A percentile compares a stretch with the other conserved stretches of the same genome.
Conservation (phyloP, 2,113 vertebrate genomes). For the Malaclemys terrapin region DNA sequence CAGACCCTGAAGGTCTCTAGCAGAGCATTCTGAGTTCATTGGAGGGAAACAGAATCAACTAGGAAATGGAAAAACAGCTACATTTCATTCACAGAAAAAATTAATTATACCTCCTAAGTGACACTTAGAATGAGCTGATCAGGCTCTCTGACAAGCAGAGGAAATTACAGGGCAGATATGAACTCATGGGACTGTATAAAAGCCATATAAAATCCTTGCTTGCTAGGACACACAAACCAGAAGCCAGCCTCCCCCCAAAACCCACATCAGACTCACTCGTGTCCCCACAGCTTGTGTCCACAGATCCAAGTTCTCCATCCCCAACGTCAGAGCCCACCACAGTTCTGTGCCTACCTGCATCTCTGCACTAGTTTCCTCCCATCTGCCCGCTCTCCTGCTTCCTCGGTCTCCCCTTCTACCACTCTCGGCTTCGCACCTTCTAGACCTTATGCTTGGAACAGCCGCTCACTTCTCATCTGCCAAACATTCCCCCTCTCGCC, state of each 20-base stretch:
- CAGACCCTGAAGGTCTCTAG: background rate
- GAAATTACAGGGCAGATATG: constrained; percentile 19
- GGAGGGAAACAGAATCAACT: constrained; percentile 64
- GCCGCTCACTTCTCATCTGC: rapidly evolving
- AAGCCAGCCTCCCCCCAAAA: background rate
- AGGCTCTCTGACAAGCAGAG: background rate
- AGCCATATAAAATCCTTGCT: rapidly evolving
- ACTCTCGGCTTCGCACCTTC: background rate
- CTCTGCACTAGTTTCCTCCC: background rate
- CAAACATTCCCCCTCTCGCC: background rate
- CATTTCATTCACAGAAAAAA: constrained; percentile 42
- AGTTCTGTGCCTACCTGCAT: background rate
- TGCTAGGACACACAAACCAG: rapidly evolving
- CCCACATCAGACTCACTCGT: rapidly evolving
- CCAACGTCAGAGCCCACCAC: rapidly evolving
- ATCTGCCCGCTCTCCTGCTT: background rate
- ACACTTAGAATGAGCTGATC: constrained; percentile 25
- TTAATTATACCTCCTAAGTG: background rate
- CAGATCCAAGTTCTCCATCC: background rate
- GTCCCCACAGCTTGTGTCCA: rapidly evolving
- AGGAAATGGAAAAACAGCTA: constrained; percentile 74
- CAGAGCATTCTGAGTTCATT: background rate
- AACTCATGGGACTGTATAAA: rapidly evolving
- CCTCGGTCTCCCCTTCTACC: background rate
- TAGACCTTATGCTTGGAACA: rapidly evolving